Evolutionary conservation across 2,888 invertebrate genomes (phyloP), one percentile per base, ranked within the genome.

Genomic region (Fragum whitleyi): DNA sequence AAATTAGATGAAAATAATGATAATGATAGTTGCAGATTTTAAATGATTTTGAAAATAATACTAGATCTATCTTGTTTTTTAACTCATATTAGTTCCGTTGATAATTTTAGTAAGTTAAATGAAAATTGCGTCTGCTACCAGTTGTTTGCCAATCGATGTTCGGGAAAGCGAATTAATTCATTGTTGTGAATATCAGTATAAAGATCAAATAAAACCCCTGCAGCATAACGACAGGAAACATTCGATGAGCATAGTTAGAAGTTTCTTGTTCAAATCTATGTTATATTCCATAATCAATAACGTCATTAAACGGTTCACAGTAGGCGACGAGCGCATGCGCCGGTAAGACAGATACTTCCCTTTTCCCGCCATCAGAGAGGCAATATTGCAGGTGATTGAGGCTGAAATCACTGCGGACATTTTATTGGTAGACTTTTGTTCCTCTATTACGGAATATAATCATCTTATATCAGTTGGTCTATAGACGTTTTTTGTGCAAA

Each of bases 231-330:
- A 47, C 47, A 47, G 57, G 26, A 57, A 57, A 26, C 26, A 57
- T 57, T 57, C 7, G 57, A 57, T 21, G 26, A 26, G 26, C 26
- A 7, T n/a, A 57, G 21, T 57, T 57, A 57, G 23, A 57, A 23
- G 57, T n/a, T 57, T 57, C 23, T 57, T n/a, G 21, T 57, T n/a
- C 21, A 19, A 57, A 57, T 3, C 11, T n/a, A 57, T 23, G 57
- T 23, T 23, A 57, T 57, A 57, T 26, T 26, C 57, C 57, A 57
- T 57, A 57, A 57, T 57, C 57, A 57, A 57, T 57, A 57, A 26
- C n/a, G 57, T 57, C 57, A 57, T 57, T 57, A 57, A 57, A 26
- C 57, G 57, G 21, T 57, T 57, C 26, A 23, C 57, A 57, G 57
- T 26, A 57, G 57, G 21, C 57, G 57, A 21, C 57, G 9, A 26